Base-by-base conservation (phyloP, 2,888 invertebrate species). In the Gymnocheta viridis region DNA sequence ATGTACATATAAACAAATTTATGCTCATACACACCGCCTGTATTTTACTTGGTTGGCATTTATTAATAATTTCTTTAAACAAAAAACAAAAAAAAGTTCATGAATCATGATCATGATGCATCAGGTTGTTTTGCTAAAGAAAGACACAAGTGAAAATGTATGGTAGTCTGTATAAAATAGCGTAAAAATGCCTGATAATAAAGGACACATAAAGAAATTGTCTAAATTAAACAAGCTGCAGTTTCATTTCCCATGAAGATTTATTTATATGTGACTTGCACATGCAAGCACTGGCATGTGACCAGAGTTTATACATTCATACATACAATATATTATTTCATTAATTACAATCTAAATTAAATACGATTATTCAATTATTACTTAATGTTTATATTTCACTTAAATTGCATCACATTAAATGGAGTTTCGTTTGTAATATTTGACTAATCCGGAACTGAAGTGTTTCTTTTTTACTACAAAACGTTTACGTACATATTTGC, bases 41-140 rank as follows among this genome's bases (percentile, higher is more conserved):
- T 49, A 47, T 35, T 10, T 24, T 29, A 29, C 38, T 69, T 78
- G 69, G 17, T 69, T 78, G 69, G 17, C 69, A 62, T 70, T 79
- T 70, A 72, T 77, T 77, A 47, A 58, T 47, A 47, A 32, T 47
- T 67, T 47, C 1, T 58, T 22, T 54, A 17, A 38, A 32, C 47
- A 35, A 35, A 60, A 29, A 44, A 14, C 17, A 44, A 7, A 49
- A 44, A 73, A 80, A 69, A 81, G 62, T 74, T 81, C 74, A 74
- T 81, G 60, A 60, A 69, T 24, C 81, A 69, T 62, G 74, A 81
- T 74, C 81, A 81, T 81, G 70, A 44, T 35, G 6, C 29, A 44
- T 14, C 47, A 32, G 29, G 41, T 69, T 51, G 41, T 41, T 32
- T 41, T 32, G 66, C 41, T 7, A 56, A 47, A 29, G 6, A 35